Conservation (phyloP, 2,797 vertebrate genomes). For the Argya squamiceps region DNA sequence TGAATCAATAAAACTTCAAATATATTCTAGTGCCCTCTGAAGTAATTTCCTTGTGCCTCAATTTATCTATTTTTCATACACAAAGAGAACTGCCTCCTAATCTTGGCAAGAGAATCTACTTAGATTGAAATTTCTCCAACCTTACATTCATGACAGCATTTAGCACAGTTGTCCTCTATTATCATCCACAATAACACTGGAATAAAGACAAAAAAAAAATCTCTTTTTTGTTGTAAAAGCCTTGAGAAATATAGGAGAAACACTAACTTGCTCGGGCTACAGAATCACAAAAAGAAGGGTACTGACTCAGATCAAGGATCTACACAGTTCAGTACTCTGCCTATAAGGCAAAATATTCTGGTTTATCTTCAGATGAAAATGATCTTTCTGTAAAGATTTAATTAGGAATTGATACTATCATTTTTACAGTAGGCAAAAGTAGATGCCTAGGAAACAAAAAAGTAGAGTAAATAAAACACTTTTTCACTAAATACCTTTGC, state of each 20-base stretch:
- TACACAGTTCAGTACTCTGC: not conserved
- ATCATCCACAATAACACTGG: not conserved
- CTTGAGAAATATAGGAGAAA: not conserved
- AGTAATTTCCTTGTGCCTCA: not conserved
- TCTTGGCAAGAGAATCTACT: not conserved
- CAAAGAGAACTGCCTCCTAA: not conserved
- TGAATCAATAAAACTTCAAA: not conserved
- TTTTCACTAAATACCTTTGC: not conserved
- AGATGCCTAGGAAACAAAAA: not conserved
- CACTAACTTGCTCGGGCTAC: not conserved
- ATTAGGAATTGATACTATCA: not conserved
- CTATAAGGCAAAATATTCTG: not conserved
- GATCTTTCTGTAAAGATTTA: not conserved
- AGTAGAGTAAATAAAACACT: not conserved
- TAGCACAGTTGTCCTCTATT: not conserved
- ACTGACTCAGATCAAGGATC: not conserved
- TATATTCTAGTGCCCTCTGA: not conserved
- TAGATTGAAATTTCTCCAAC: not conserved
- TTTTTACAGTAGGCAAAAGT: not conserved
- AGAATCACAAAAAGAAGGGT: not conserved
- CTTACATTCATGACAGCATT: not conserved
- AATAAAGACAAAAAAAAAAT: too few relatives aligned
- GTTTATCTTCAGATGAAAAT: not conserved
- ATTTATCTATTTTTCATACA: not conserved
- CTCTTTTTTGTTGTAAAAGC: not conserved